phyloP scores from a whole-genome alignment of 2,113 vertebrate genomes.

The Cheilinus undulatus region DNA sequence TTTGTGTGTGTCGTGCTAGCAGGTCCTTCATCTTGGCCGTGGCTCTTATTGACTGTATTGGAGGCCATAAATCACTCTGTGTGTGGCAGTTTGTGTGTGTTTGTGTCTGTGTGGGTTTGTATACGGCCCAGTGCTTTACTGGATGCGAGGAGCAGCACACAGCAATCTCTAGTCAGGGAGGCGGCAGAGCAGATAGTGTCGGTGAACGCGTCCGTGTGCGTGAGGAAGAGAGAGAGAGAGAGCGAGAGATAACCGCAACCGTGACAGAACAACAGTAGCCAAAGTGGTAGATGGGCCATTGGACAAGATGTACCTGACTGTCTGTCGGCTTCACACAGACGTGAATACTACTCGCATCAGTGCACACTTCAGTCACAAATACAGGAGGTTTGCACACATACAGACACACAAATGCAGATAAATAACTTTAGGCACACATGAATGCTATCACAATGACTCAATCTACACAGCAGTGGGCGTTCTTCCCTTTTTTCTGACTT shows the following conservation, averaged over 20 bases:
- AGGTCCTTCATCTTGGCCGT: slow-evolving; percentile 76
- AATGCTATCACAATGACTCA: slow-evolving; percentile 22
- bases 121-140: slow-evolving; percentile 56
- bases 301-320: slow-evolving; percentile 58
- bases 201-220: slow-evolving; percentile 12
- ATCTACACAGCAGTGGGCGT: slow-evolving; percentile 3
- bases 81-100: slow-evolving; percentile 41
- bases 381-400: slow-evolving; percentile 4
- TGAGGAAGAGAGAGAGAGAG: not conserved
- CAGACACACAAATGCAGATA: slow-evolving; percentile 16
- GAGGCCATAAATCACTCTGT: slow-evolving; percentile 79
- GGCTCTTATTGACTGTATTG: slow-evolving; percentile 80
- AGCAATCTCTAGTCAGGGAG: slow-evolving; percentile 70
- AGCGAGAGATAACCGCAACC: slow-evolving; percentile 17
- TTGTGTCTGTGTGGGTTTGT: slow-evolving; percentile 43
- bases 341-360: slow-evolving; percentile 35
- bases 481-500: slow-evolving; percentile 1
- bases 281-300: slow-evolving; percentile 39
- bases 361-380: slow-evolving; percentile 40
- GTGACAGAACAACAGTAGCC: slow-evolving; percentile 56
- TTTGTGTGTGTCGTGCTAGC: slow-evolving; percentile 49
- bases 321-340: slow-evolving; percentile 47
- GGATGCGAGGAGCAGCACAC: slow-evolving; percentile 58
- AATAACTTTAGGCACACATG: not conserved
- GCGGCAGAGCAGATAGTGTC: slow-evolving; percentile 41